Conservation (phyloP, 2,888 invertebrate genomes). For the Leucoptera coffeella region DNA sequence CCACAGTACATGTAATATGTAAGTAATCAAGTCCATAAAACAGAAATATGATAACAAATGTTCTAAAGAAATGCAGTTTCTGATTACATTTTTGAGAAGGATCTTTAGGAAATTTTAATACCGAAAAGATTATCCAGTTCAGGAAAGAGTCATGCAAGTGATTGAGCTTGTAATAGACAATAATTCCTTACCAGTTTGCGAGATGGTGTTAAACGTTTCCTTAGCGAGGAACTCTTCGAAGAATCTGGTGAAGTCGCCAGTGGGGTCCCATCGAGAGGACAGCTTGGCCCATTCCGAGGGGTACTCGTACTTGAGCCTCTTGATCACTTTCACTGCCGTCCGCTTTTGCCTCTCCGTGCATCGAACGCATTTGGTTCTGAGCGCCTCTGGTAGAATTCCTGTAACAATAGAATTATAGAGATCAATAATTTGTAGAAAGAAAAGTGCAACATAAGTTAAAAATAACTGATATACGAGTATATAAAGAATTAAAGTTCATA, state of each 20-base stretch:
- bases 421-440: too few species aligned
- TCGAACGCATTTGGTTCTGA: slow-evolving; percentile 58
- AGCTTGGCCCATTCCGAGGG: slow-evolving; percentile 63
- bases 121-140: too few species aligned
- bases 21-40: too few species aligned
- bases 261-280: slow-evolving; percentile 62
- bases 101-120: too few species aligned
- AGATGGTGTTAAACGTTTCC: slow-evolving; percentile 26
- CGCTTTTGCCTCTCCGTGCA: slow-evolving; percentile 62
- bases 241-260: slow-evolving; percentile 53
- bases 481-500: too few species aligned
- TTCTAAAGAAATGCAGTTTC: too few species aligned
- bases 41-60: too few species aligned
- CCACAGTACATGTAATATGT: too few species aligned
- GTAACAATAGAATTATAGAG: too few species aligned
- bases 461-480: too few species aligned
- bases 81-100: too few species aligned
- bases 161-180: not conserved
- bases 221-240: slow-evolving; percentile 35
- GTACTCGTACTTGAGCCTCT: slow-evolving; percentile 56
- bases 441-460: too few species aligned
- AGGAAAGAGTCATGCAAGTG: slow-evolving; percentile 1
- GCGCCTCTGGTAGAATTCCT: slow-evolving; percentile 67
- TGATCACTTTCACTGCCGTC: slow-evolving; percentile 63
- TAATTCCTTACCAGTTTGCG: slow-evolving; percentile 19